Base-by-base conservation (phyloP, 2,113 vertebrate species). In the Ptilonorhynchus violaceus region DNA sequence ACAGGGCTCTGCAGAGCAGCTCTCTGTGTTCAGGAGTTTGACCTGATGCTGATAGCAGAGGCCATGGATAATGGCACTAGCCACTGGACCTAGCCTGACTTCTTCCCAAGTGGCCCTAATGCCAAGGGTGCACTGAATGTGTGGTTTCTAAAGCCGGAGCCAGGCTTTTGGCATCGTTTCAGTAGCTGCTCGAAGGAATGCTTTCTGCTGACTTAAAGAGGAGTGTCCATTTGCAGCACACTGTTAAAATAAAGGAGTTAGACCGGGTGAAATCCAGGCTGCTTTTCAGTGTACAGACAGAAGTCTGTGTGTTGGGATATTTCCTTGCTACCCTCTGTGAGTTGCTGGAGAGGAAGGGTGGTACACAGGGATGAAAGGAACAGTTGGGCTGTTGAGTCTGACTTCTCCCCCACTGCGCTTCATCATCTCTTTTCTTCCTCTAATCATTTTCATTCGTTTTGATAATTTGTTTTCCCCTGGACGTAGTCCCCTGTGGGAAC, bases 381-480 rank as follows among this genome's bases (percentile, higher is more conserved):
- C 55, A 9, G 13, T 21, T 28, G n/a, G 13, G 10, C 67, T 76
- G 17, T 24, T 7, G 14, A 18, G 4, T 46, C 55, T 82, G 44
- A 13, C 42, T 76, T 77, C 41, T 69, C 52, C 42, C 50, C 50
- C n/a, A 14, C 72, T 91, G 50, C 6, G 11, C 37, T 77, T 75
- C 50, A n/a, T 72, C 18, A 4, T 72, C 53, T 63, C 77, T 62
- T 66, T 33, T 25, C 53, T 77, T 55, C 35, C 35, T 86, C 63
- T 92, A 37, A 88, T 90, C 82, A 27, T 79, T 92, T 80, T 31
- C 11, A 4, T 64, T 96, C 90, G 70, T 93, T 95, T 80, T 70
- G 79, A 85, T 93, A 39, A 44, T 93, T 85, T 93, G 59, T 82
- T 94, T 94, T 96, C 59, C 82, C 85, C 67, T 88, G 91, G 85